phyloP scores from a whole-genome alignment of 2,113 vertebrate species.

The Rhegmatorhina hoffmannsi region DNA sequence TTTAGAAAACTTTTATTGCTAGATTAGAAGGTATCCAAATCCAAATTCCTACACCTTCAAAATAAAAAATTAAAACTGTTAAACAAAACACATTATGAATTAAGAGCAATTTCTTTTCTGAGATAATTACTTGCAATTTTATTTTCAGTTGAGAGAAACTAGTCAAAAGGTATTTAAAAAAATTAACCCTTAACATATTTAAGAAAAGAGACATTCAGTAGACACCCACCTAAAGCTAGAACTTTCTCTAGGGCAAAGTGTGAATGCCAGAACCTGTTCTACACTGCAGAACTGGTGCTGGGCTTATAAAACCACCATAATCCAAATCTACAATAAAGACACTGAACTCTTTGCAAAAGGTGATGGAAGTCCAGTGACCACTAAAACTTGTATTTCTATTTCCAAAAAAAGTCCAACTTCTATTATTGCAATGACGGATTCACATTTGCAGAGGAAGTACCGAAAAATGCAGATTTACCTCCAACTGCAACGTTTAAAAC shows the following conservation, averaged over 20 bases:
- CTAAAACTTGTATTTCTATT: not conserved
- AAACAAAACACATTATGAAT: not conserved
- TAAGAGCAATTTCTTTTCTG: not conserved
- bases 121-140: not conserved
- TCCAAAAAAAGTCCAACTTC: not conserved
- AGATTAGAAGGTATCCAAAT: not conserved
- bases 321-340: constrained; percentile 3
- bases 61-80: not conserved
- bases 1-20: not conserved
- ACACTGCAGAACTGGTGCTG: constrained; percentile 38
- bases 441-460: not conserved
- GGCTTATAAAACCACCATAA: constrained; percentile 38
- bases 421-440: not conserved
- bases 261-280: constrained; percentile 23
- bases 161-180: not conserved
- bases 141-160: not conserved
- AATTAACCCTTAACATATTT: not conserved
- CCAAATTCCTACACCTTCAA: not conserved
- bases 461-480: not conserved
- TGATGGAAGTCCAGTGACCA: not conserved
- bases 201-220: not conserved
- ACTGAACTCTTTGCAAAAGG: not conserved
- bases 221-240: constrained; percentile 44
- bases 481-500: not conserved
- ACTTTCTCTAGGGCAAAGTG: constrained; percentile 61